Base-by-base conservation (phyloP, 2,888 invertebrate genomes). In the Timema podura region DNA sequence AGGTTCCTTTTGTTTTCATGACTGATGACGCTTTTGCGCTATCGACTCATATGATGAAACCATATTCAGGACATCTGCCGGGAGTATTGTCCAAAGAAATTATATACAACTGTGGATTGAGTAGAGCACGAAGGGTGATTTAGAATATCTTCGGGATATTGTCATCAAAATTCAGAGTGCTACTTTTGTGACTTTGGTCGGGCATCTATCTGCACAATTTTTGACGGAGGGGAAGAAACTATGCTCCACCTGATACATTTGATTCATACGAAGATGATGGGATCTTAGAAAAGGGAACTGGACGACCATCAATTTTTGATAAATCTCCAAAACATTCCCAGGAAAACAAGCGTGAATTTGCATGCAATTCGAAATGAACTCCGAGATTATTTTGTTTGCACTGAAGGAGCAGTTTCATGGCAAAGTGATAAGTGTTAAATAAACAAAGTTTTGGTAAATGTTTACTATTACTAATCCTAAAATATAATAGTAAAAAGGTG, bases 1-100 rank as follows among this genome's bases (percentile, higher is more conserved):
- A 9, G 13, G 47, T 59, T 13, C 68, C 68, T 11, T 68, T 46
- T 57, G 68, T 68, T 46, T n/a, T 68, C 15, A 59, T 68, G n/a
- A 10, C 15, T 45, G 59, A 68, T 59, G 57, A 68, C 15, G 68
- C 68, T 15, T 68, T 68, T 13, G 30, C 68, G n/a, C 13, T 68
- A 46, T 46, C 57, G 16, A 15, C n/a, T 8, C 48, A 66, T 49
- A 30, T 15, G 66, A 66, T 48, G 48, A 16, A 48, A 66, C 49
- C 66, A 30, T 59, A 59, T 44, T 44, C 59, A 44, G 15, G 59
- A 44, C 59, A 44, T 59, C 8, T 13, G 45, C 45, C 8, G 16
- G 59, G 45, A 30, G 45, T 59, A 44, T 30, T 3, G 30, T 3
- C 30, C 30, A 8, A 8, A 13, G 59, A 57, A 6, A 57, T n/a